Evolutionary conservation across 2,113 vertebrate genomes (phyloP).

Genomic region (Abramis brama): DNA sequence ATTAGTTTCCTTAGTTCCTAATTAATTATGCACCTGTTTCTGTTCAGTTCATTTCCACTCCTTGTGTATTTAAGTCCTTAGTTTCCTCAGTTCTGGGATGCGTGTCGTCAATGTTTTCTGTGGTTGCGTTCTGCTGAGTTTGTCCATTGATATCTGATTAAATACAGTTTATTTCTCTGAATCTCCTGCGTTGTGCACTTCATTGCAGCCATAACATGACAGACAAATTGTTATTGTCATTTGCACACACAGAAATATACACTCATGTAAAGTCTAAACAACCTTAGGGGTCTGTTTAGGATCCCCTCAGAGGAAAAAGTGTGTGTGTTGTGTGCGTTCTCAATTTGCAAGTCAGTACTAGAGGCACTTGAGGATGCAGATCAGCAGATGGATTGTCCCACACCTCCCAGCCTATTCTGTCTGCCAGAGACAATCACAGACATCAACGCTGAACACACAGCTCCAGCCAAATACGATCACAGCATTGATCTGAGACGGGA

Average conservation of each 20-base stretch:
- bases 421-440: conserved; percentile 36
- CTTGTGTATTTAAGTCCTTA: no score
- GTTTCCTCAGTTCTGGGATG: no score
- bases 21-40: no score
- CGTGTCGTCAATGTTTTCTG: no score
- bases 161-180: no score
- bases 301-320: not conserved
- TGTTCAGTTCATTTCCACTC: no score
- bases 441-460: conserved; percentile 32
- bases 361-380: conserved; percentile 51
- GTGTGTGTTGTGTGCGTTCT: conserved; percentile 5
- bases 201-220: no score
- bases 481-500: conserved; percentile 58
- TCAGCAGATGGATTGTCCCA: conserved; percentile 38
- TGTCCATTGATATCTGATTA: no score
- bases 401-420: conserved; percentile 17
- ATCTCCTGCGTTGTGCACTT: no score
- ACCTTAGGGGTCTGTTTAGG: not conserved
- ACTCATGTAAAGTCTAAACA: not conserved
- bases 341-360: conserved; percentile 42
- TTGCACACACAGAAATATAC: not conserved
- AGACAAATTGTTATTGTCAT: not conserved
- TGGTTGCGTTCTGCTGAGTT: no score
- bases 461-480: conserved; percentile 60
- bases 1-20: no score